These are phyloP conservation scores for Pseudochirops cupreus DNA, from an alignment of 2,797 vertebrate species.

Conservation along the genomic window DNA sequence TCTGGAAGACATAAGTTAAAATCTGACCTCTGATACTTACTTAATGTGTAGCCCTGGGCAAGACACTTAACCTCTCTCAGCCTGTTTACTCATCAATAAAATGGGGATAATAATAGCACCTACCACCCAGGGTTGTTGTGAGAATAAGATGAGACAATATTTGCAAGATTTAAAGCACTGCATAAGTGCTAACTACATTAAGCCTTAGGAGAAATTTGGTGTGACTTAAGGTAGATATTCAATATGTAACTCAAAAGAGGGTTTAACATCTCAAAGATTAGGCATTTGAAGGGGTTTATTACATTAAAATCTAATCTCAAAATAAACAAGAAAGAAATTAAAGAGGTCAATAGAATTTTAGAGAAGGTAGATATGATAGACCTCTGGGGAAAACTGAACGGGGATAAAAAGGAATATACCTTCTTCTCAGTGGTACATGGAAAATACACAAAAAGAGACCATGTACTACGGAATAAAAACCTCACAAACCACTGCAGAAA, in stretches of 20 bases:
- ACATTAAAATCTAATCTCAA: background rate
- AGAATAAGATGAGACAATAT: background rate
- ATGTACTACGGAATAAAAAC: too few relatives aligned
- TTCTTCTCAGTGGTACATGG: too few relatives aligned
- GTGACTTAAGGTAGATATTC: background rate
- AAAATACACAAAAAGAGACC: too few relatives aligned
- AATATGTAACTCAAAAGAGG: background rate
- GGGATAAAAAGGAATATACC: too few relatives aligned
- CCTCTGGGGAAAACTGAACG: too few relatives aligned
- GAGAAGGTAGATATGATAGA: too few relatives aligned
- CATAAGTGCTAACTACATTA: background rate
- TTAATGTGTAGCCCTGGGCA: background rate
- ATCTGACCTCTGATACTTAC: too few relatives aligned
- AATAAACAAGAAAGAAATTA: too few relatives aligned
- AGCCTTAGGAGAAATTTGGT: background rate
- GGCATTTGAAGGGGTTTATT: constrained; percentile 54
- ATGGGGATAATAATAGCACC: background rate
- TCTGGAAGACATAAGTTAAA: background rate
- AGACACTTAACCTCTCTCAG: background rate
- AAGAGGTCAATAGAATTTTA: too few relatives aligned
- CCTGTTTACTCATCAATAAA: background rate
- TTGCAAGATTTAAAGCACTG: background rate
- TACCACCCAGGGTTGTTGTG: background rate
- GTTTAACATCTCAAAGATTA: background rate
- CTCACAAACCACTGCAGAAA: too few relatives aligned